Base-by-base conservation (phyloP, 2,888 invertebrate species). In the Phalera bucephala region DNA sequence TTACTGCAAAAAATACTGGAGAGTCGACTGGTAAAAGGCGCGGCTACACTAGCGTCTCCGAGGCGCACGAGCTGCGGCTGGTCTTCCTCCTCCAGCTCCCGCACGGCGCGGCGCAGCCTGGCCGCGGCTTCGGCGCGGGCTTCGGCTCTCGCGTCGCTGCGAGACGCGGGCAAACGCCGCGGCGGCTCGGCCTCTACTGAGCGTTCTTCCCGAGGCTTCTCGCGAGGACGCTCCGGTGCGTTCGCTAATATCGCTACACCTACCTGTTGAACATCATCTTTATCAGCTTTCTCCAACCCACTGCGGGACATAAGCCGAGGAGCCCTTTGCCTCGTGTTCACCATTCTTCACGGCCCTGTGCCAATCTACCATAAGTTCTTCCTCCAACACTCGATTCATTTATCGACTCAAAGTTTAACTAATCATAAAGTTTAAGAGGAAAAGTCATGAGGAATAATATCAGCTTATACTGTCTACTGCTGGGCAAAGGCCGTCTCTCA, bases 41-140 rank as follows among this genome's bases (percentile, higher is more conserved):
- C 99, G 0, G 99, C 99, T 40, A 99, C 99, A 59, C 98, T 98
- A 1, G 99, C 99, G 83, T 99, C 99, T 1, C 99, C 99, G 33
- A 99, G 86, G 75, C 98, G 95, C 0, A 99, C 99, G 29, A 99
- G 91, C 57, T 96, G 95, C 1, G 95, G 93, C 61, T 94, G 93
- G 34, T 98, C 97, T 45, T 94, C 94, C 40, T 97, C 97, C 53
- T 98, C 97, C 48, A 97, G 80, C 63, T 98, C 97, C 70, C 95
- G 94, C 78, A 97, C 90, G 44, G 96, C 91, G 62, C 93, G 92
- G 48, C 95, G 93, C 19, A 94, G 78, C 34, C 92, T 89, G 1
- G 81, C 80, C 0, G 80, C 62, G 3, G 82, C 75, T 10, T 86
- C 86, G 0, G 79, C 81, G 0, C 82, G 65, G 0, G 76, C 69